Evolutionary conservation across 2,797 vertebrate species (phyloP), one percentile per base, ranked within the genome.

Genomic region (Amniataba percoides): DNA sequence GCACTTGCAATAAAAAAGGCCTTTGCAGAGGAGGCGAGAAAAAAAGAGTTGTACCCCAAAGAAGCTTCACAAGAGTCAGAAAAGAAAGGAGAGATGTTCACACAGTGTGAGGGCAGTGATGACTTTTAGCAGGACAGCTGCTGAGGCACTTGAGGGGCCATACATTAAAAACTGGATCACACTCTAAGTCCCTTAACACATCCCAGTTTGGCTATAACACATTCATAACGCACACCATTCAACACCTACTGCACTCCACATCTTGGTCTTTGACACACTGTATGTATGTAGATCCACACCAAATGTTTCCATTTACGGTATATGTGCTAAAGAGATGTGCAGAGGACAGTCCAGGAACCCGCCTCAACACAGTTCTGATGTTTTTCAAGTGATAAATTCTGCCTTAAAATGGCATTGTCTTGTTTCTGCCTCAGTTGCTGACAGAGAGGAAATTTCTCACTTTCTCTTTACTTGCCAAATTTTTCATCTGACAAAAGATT

Each of bases 81-180:
- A 19, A 59, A 15, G 18, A 71, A 43, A 62, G 46, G 15, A 31
- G 21, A 15, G n/a, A 48, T 12, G 69, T 71, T 56, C 39, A 61
- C 66, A 46, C 68, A 2, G 68, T 0, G 23, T n/a, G 57, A 64
- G 31, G 36, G 42, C 10, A 53, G 53, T 7, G 51, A 48, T 21
- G 42, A 18, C 18, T 34, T 73, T 82, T 21, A 64, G 53, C 40
- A 7, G 61, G 62, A 75, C 79, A 34, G 76, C 77, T 84, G 82
- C 71, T 6, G 46, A 55, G 5, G 53, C 34, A 53, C 42, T 61
- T 6, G 9, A 68, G 71, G 49, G 58, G 46, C 36, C 52, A 55
- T 49, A 56, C 31, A 23, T 27, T 83, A 42, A 48, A 52, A 40
- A 23, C 48, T 11, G 53, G 42, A 62, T 59, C n/a, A 6, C 67